These are phyloP conservation scores for Antechinus stuartii DNA, from an alignment of 2,113 vertebrate species.

Conservation along the genomic window DNA sequence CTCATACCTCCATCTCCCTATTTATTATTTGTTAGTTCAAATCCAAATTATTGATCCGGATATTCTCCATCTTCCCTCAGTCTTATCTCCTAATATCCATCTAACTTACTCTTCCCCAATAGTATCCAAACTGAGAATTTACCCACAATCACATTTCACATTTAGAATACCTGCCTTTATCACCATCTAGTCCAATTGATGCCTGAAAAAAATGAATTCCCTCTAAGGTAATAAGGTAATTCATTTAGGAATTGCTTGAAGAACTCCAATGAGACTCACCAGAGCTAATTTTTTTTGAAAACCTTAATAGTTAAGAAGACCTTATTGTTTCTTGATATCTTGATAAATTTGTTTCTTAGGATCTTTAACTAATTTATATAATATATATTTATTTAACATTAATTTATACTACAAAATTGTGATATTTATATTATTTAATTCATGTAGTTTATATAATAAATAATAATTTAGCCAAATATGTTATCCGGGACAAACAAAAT, in stretches of 20 bases:
- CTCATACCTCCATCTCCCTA: neutral
- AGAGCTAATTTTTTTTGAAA: neutral
- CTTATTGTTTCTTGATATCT: neutral
- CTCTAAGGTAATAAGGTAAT: neutral
- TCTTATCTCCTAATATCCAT: neutral
- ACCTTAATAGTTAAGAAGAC: neutral
- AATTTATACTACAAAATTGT: neutral
- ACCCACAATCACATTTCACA: neutral
- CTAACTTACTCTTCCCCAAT: neutral
- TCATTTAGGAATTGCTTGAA: neutral
- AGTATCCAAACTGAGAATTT: neutral
- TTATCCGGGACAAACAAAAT: neutral
- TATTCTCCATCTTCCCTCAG: neutral
- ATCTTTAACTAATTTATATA: neutral
- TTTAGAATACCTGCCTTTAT: neutral
- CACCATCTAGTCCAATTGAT: neutral
- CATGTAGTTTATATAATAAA: neutral
- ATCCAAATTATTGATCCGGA: neutral
- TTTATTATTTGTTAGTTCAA: neutral
- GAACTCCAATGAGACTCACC: neutral
- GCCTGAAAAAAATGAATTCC: neutral
- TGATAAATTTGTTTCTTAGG: neutral
- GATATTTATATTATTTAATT: neutral
- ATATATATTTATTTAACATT: neutral
- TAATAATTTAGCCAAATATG: neutral